Evolutionary conservation across 2,113 vertebrate species (phyloP).

Genomic region (Myrmophylax atrothorax): DNA sequence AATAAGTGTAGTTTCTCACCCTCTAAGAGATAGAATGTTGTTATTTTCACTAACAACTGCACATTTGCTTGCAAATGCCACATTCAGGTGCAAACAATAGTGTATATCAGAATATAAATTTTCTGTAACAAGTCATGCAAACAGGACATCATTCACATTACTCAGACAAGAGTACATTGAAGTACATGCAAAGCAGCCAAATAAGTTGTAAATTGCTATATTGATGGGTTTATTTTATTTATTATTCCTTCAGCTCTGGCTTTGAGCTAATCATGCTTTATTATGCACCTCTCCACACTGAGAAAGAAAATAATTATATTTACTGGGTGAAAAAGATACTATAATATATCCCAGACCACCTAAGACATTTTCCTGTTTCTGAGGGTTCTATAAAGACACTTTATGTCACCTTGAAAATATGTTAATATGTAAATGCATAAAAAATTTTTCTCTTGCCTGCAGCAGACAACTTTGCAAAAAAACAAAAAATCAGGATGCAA

Average conservation of each 20-base stretch:
- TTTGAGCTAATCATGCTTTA: slow-evolving; percentile 12
- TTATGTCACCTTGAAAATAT: not conserved
- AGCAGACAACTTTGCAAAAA: not conserved
- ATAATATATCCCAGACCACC: not conserved
- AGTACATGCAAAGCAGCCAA: not conserved
- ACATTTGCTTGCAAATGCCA: not conserved
- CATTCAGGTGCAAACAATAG: not conserved
- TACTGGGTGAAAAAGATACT: not conserved
- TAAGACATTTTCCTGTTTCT: not conserved
- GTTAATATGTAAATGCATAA: not conserved
- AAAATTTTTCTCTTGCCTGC: not conserved
- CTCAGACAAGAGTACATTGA: not conserved
- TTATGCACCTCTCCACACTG: not conserved
- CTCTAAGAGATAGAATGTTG: not conserved
- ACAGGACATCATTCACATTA: not conserved
- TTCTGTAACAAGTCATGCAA: not conserved
- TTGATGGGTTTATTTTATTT: not conserved
- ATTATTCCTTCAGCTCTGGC: not conserved
- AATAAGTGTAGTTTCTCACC: not conserved
- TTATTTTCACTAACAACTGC: not conserved
- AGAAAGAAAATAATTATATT: slow-evolving; percentile 1
- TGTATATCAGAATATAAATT: not conserved
- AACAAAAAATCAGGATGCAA: not conserved
- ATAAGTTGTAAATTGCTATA: not conserved
- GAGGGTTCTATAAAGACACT: not conserved